A percentile compares a stretch with the other conserved stretches of the same genome.
phyloP scores from a whole-genome alignment of 1,140 invertebrate species.

The Musca vetustissima region DNA sequence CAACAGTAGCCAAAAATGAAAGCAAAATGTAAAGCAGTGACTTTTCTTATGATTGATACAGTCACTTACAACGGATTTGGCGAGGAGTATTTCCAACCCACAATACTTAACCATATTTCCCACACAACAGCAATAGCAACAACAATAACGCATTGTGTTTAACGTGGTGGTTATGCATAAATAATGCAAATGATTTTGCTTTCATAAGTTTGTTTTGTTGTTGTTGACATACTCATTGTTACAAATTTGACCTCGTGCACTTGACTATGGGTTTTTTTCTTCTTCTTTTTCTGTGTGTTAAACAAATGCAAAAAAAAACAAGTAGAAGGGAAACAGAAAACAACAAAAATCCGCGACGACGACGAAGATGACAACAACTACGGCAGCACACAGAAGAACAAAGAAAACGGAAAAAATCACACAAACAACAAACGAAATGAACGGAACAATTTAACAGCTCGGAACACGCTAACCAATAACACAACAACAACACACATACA shows the following conservation, averaged over 20 bases:
- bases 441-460: conserved; percentile 21
- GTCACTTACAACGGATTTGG: too few species aligned
- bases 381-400: too few species aligned
- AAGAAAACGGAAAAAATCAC: too few species aligned
- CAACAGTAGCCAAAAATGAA: too few species aligned
- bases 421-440: conserved; percentile 17
- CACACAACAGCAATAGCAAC: not conserved
- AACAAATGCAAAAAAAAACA: not conserved
- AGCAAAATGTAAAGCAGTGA: too few species aligned
- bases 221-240: conserved; percentile 4
- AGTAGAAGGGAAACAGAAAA: not conserved
- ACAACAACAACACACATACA: not conserved
- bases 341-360: not conserved
- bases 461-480: conserved; percentile 29
- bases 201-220: not conserved
- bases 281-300: not conserved
- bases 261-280: conserved; percentile 5
- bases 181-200: not conserved
- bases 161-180: not conserved
- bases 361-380: not conserved
- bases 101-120: not conserved
- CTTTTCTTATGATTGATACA: too few species aligned
- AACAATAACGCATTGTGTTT: not conserved
- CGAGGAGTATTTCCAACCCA: too few species aligned
- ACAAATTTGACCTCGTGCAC: conserved; percentile 28